A percentile compares a stretch with the other conserved stretches of the same genome.
Evolutionary conservation across 2,888 invertebrate genomes (phyloP).

Genomic region (Netelia virgata): DNA sequence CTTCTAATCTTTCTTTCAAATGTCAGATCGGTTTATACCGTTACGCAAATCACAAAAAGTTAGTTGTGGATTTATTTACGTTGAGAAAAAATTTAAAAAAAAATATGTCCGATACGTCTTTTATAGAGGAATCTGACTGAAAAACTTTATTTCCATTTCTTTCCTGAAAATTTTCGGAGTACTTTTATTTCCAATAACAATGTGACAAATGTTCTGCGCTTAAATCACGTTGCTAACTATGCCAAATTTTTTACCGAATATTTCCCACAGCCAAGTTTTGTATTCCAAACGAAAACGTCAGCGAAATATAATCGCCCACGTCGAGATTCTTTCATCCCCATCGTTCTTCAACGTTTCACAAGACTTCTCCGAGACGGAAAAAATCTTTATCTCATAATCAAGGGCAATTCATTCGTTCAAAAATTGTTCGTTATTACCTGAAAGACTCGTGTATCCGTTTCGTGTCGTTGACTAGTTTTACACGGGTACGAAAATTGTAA

Average conservation of each 20-base stretch:
- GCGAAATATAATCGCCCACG: not conserved
- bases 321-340: too few relatives aligned
- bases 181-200: conserved; percentile 2
- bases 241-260: conserved; percentile 7
- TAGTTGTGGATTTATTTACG: not conserved
- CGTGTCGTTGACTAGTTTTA: conserved; percentile 17
- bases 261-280: conserved; percentile 16
- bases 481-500: not conserved
- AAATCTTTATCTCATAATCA: not conserved
- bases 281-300: not conserved
- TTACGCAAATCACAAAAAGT: not conserved
- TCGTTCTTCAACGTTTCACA: too few relatives aligned
- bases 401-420: conserved; percentile 15
- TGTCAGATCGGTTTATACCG: not conserved
- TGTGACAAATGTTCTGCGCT: not conserved
- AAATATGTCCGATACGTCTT: not conserved
- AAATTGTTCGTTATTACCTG: conserved; percentile 26
- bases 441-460: conserved; percentile 27
- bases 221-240: conserved; percentile 11
- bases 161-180: not conserved
- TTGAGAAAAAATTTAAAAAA: not conserved
- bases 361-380: not conserved
- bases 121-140: not conserved
- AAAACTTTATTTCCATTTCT: not conserved
- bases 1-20: not conserved